A percentile compares a stretch with the other conserved stretches of the same genome.
Evolutionary conservation across 2,888 invertebrate genomes (phyloP).

Genomic region (Catocala fraxini): DNA sequence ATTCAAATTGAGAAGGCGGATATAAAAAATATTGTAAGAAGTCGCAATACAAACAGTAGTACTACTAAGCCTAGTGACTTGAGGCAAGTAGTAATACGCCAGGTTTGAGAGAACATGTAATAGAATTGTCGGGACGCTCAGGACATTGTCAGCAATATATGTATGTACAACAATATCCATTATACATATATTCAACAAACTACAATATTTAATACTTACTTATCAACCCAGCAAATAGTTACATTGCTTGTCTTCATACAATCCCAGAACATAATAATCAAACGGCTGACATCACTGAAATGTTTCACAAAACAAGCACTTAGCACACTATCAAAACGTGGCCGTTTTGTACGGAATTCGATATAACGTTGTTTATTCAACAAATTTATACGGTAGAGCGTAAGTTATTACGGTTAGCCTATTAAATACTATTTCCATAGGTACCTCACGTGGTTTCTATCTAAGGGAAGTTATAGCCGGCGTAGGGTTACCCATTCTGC

Average conservation of each 20-base stretch:
- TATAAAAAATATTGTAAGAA: too few relatives aligned
- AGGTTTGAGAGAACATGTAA: too few relatives aligned
- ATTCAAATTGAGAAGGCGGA: too few relatives aligned
- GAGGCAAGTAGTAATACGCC: too few relatives aligned
- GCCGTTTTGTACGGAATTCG: conserved; percentile 36
- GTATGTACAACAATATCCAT: too few relatives aligned
- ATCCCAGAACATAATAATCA: conserved; percentile 1
- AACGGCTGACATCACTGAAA: conserved; percentile 7
- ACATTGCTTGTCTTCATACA: not conserved
- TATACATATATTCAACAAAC: too few relatives aligned
- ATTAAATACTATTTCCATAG: conserved; percentile 50
- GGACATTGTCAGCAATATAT: too few relatives aligned
- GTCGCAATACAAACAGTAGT: too few relatives aligned
- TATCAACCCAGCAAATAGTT: not conserved
- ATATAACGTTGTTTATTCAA: conserved; percentile 43
- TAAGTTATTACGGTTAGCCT: conserved; percentile 50
- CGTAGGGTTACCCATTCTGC: conserved; percentile 29
- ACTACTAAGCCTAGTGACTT: too few relatives aligned
- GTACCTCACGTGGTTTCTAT: conserved; percentile 26
- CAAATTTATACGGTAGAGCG: conserved; percentile 38
- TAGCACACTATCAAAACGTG: conserved; percentile 28
- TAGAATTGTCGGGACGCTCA: too few relatives aligned
- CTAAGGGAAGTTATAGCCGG: conserved; percentile 15
- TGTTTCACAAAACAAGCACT: conserved; percentile 12
- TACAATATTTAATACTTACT: not conserved